Percentiles rank a stretch among this genome's conserved stretches.
These are phyloP conservation scores for Diacarnus erythraeanus DNA, from an alignment of 37 sponge, comb jelly and placozoan genomes.

Conservation along the genomic window DNA sequence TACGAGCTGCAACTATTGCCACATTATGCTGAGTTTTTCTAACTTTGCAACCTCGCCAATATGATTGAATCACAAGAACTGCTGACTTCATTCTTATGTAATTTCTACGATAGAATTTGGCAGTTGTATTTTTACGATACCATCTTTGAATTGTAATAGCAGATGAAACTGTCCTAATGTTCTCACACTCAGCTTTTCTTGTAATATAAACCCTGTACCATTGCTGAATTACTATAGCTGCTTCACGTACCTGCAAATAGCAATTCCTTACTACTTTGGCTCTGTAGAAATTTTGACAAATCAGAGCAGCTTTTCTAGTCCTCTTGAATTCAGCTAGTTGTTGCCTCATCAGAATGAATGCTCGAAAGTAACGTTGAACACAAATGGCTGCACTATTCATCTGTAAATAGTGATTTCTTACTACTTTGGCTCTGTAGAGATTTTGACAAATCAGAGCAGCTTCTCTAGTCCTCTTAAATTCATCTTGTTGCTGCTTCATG, in stretches of 20 bases:
- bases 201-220: neutral
- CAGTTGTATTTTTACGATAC: constrained; percentile 11
- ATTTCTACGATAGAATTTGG: neutral
- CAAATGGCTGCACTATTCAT: constrained; percentile 16
- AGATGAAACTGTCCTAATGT: constrained; percentile 2
- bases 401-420: no score
- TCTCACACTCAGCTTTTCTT: neutral
- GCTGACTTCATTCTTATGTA: constrained; percentile 25
- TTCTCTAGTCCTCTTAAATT: constrained; percentile 4
- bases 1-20: constrained; percentile 13
- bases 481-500: neutral
- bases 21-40: constrained; percentile 6
- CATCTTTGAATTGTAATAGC: constrained; percentile 53
- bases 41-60: constrained; percentile 55
- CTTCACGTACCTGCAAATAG: neutral
- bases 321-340: neutral
- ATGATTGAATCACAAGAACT: constrained; percentile 30
- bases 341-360: neutral
- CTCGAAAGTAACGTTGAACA: neutral
- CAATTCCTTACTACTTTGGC: neutral
- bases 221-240: neutral
- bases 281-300: neutral
- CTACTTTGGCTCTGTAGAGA: neutral
- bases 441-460: constrained; percentile 37
- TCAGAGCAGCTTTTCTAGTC: neutral